These are phyloP conservation scores for Sphenopsis melanotis DNA, from an alignment of 2,797 vertebrate genomes.

Conservation along the genomic window DNA sequence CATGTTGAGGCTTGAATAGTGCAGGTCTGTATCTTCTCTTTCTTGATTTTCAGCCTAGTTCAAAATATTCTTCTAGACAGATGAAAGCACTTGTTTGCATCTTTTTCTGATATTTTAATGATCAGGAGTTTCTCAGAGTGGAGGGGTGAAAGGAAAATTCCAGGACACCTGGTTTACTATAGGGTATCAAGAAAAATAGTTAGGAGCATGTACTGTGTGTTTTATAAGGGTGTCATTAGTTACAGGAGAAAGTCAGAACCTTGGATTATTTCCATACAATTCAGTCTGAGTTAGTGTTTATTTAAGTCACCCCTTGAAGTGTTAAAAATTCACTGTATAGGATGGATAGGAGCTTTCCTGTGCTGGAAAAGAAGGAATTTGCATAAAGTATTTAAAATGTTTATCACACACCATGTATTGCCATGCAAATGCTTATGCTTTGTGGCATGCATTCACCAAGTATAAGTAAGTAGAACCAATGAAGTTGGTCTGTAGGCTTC, in stretches of 20 bases:
- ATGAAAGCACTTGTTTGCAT: background rate
- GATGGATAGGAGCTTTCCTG: background rate
- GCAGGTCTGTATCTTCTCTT: background rate
- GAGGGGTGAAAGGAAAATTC: background rate
- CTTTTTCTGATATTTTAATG: background rate
- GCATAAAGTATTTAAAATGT: background rate
- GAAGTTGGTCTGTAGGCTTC: background rate
- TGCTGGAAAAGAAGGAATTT: background rate
- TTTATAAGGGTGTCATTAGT: background rate
- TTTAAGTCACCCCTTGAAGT: background rate
- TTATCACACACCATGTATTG: background rate
- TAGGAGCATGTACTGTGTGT: background rate
- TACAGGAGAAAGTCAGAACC: background rate
- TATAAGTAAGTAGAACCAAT: background rate
- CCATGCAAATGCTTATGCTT: background rate
- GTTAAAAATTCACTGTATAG: background rate
- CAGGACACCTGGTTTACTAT: background rate
- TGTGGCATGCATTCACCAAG: background rate
- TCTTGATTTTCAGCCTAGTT: background rate
- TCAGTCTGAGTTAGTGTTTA: background rate
- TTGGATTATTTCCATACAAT: background rate
- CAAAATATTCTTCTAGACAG: background rate
- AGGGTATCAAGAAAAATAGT: background rate
- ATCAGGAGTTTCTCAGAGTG: background rate
- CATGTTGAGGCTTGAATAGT: background rate